Evolutionary conservation across 2,888 invertebrate genomes (phyloP).

Genomic region (Diarsia rubi): DNA sequence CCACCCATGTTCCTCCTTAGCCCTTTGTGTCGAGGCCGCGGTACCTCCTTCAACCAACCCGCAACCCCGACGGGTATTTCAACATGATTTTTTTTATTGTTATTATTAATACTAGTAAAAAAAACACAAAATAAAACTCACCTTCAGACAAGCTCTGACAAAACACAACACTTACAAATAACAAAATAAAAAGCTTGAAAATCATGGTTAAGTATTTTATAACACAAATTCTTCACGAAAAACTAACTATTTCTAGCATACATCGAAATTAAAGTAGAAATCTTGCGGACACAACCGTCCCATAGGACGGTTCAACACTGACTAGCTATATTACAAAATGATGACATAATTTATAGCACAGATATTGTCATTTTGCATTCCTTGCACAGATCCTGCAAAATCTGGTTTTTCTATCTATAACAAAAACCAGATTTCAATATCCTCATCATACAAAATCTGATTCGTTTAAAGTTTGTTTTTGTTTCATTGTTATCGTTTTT

Average conservation of each 20-base stretch:
- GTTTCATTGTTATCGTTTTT: neutral
- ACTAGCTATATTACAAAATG: neutral
- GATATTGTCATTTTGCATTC: neutral
- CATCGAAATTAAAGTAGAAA: no score
- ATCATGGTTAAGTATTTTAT: neutral
- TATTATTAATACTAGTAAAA: neutral
- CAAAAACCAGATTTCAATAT: neutral
- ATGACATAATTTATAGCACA: neutral
- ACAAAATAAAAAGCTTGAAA: neutral
- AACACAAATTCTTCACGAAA: neutral
- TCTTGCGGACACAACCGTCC: neutral
- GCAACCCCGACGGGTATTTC: no score
- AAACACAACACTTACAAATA: neutral
- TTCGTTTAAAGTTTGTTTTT: neutral
- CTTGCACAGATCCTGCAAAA: neutral
- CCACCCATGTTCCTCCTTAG: no score
- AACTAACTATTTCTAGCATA: neutral
- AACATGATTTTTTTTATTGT: no score
- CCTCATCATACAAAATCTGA: neutral
- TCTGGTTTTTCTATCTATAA: no score
- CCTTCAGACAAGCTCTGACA: conserved; percentile 10
- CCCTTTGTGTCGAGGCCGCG: no score
- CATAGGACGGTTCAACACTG: no score
- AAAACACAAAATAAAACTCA: neutral
- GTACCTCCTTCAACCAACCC: no score